Evolutionary conservation across 2,888 invertebrate genomes (phyloP).

Genomic region (Phanerotoma sp.): DNA sequence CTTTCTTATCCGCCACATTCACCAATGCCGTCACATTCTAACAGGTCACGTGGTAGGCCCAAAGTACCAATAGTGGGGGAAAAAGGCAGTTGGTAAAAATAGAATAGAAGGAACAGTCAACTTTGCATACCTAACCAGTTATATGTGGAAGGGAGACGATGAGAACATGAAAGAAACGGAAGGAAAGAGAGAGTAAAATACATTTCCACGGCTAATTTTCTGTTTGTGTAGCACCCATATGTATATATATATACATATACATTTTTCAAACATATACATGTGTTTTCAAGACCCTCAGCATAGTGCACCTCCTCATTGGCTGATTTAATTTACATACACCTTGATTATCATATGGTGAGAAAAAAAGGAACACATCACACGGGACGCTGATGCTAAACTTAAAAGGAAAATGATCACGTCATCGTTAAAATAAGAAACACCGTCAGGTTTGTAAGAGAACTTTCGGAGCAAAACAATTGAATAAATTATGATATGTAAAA

Average conservation of each 20-base stretch:
- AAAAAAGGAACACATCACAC: too few species aligned
- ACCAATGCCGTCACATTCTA: slow-evolving; percentile 12
- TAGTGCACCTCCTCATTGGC: too few species aligned
- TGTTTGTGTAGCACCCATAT: not conserved
- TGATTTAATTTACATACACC: too few species aligned
- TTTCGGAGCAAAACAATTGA: too few species aligned
- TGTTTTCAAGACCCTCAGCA: too few species aligned
- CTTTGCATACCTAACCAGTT: slow-evolving; percentile 19
- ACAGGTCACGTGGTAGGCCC: slow-evolving; percentile 9
- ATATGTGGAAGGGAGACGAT: slow-evolving; percentile 15
- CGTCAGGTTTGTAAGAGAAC: too few species aligned
- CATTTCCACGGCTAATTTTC: not conserved
- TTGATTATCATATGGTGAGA: too few species aligned
- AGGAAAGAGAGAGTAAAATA: slow-evolving; percentile 9
- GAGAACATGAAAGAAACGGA: slow-evolving; percentile 18
- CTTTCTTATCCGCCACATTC: slow-evolving; percentile 16
- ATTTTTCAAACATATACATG: not conserved
- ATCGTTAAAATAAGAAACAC: too few species aligned
- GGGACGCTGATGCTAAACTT: too few species aligned
- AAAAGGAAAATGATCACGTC: too few species aligned
- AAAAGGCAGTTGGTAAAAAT: slow-evolving; percentile 21
- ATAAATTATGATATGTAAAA: too few species aligned
- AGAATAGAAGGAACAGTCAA: slow-evolving; percentile 18
- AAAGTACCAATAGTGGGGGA: slow-evolving; percentile 12
- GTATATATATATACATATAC: not conserved